Evolutionary conservation across 2,797 vertebrate species (phyloP).

Genomic region (Muscicapa comitata): DNA sequence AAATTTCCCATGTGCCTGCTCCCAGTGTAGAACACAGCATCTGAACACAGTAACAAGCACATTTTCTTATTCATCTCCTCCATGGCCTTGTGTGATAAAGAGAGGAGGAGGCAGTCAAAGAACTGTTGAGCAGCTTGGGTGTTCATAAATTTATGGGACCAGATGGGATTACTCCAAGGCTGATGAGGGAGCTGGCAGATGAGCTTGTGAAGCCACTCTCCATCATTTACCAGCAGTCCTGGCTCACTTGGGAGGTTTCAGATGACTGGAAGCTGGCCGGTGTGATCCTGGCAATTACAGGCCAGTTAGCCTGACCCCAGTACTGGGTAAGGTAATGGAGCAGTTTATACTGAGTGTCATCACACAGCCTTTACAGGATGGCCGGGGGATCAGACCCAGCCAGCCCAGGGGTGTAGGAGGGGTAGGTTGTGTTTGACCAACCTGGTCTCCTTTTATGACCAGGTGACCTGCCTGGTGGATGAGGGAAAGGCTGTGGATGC

Average conservation of each 20-base stretch:
- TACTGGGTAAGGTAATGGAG: fast-evolving
- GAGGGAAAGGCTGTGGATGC: too few relatives aligned
- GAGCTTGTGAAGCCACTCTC: fast-evolving
- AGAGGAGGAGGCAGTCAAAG: background rate
- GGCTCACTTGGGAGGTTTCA: background rate
- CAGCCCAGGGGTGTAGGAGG: too few relatives aligned
- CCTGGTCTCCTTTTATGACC: too few relatives aligned
- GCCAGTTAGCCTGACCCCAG: background rate
- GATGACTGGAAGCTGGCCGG: background rate
- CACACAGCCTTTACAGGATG: too few relatives aligned
- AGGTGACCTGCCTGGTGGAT: too few relatives aligned
- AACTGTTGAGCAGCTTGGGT: background rate
- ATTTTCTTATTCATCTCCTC: background rate
- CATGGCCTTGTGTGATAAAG: background rate
- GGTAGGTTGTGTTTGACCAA: too few relatives aligned
- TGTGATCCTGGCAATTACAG: too few relatives aligned
- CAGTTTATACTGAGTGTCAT: background rate
- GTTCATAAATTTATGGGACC: background rate
- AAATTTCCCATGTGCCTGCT: background rate
- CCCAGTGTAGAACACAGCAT: background rate
- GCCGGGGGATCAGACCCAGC: too few relatives aligned
- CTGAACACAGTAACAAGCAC: background rate
- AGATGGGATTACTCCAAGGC: background rate
- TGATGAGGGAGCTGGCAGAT: background rate
- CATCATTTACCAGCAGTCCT: too few relatives aligned